phyloP scores from a whole-genome alignment of 2,888 invertebrate genomes.

The Formica aserva region DNA sequence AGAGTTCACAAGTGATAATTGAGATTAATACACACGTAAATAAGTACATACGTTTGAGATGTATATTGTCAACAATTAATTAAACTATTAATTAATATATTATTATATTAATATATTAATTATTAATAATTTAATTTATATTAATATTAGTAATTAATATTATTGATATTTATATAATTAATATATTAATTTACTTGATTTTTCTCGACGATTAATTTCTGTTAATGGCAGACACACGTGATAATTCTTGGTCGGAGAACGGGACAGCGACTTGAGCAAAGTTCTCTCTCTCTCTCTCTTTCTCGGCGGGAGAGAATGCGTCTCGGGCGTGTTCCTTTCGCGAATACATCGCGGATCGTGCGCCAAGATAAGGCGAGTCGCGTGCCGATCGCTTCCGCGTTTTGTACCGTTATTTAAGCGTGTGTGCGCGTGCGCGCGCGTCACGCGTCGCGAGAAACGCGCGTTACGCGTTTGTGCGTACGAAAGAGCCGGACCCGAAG shows the following conservation, averaged over 20 bases:
- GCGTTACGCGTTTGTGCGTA: constrained; percentile 41
- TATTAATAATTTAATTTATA: too few species aligned
- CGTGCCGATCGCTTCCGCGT: constrained; percentile 77
- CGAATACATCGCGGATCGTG: constrained; percentile 55
- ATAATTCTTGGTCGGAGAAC: background rate
- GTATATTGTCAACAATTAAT: background rate
- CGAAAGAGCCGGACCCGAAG: constrained; percentile 18
- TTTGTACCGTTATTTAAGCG: constrained; percentile 72
- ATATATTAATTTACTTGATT: background rate
- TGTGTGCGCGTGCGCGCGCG: constrained; percentile 11
- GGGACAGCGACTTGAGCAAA: constrained; percentile 44
- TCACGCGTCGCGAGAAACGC: constrained; percentile 31
- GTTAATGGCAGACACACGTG: background rate
- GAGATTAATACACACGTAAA: background rate
- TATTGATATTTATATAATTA: too few species aligned
- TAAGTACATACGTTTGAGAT: background rate
- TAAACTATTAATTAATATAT: too few species aligned
- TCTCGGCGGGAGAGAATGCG: constrained; percentile 52
- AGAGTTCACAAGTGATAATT: constrained; percentile 4
- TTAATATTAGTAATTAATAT: too few species aligned
- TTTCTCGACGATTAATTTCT: background rate
- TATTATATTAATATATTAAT: too few species aligned
- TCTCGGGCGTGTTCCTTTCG: constrained; percentile 58
- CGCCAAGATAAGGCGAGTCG: constrained; percentile 72
- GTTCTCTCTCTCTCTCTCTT: background rate